A percentile compares a stretch with the other conserved stretches of the same genome.
Conservation (phyloP, 2,888 invertebrate genomes). For the Agonopterix alstromeriana region DNA sequence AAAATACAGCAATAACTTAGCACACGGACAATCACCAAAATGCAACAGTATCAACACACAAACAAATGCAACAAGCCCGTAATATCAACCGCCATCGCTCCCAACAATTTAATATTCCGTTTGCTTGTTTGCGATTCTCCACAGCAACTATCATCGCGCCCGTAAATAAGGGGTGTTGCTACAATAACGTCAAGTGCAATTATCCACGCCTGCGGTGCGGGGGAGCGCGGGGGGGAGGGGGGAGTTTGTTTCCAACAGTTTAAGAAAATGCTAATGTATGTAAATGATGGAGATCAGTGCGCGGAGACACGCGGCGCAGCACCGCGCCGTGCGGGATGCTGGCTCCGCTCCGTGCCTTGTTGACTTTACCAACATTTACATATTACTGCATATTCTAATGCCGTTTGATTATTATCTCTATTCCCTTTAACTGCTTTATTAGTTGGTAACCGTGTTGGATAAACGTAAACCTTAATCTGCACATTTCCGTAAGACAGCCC, state of each 20-base stretch:
- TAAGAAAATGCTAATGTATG: conserved; percentile 45
- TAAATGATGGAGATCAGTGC: conserved; percentile 24
- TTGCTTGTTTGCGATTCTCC: conserved; percentile 24
- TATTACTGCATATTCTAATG: not conserved
- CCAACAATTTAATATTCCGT: conserved; percentile 16
- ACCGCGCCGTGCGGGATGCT: conserved; percentile 7
- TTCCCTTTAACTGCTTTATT: too few relatives aligned
- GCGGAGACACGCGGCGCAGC: too few relatives aligned
- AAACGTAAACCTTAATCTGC: too few relatives aligned
- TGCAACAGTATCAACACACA: not conserved
- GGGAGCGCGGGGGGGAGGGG: conserved; percentile 2
- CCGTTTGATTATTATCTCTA: too few relatives aligned
- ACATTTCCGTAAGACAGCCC: too few relatives aligned
- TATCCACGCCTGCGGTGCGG: conserved; percentile 10
- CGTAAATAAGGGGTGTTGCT: conserved; percentile 15
- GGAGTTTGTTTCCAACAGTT: conserved; percentile 21
- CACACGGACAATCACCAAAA: too few relatives aligned
- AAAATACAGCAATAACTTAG: too few relatives aligned
- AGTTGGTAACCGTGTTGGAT: too few relatives aligned
- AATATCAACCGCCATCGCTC: not conserved
- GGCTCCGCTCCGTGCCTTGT: conserved; percentile 5
- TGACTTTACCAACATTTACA: not conserved
- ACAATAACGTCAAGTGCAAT: conserved; percentile 19
- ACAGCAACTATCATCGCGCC: conserved; percentile 5
- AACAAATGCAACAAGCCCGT: not conserved